A percentile compares a stretch with the other conserved stretches of the same genome.
These are phyloP conservation scores for Scaptomyza hsui DNA, from an alignment of 1,140 invertebrate species.

Conservation along the genomic window DNA sequence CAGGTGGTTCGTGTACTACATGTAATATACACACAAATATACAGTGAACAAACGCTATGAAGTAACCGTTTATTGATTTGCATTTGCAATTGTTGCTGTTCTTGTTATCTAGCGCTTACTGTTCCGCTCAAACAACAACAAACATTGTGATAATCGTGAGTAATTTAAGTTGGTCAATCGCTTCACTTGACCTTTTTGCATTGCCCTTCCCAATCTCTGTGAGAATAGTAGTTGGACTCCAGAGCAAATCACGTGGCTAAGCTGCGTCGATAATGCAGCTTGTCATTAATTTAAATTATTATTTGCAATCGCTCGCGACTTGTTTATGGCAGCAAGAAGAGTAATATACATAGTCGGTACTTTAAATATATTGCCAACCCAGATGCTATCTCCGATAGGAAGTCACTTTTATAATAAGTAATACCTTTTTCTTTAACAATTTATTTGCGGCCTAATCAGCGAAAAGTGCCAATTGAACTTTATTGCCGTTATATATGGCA, in stretches of 20 bases:
- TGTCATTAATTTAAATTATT: slow-evolving; percentile 27
- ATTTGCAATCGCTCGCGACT: slow-evolving; percentile 11
- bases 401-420: slow-evolving; percentile 31
- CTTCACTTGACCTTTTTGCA: background rate
- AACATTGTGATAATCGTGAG: background rate
- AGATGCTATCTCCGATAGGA: background rate
- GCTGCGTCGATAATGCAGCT: background rate
- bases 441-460: slow-evolving; percentile 29
- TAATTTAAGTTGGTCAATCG: background rate
- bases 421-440: slow-evolving; percentile 22
- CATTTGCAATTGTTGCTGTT: too few species aligned
- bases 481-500: background rate
- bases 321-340: slow-evolving; percentile 1
- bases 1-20: slow-evolving; percentile 20
- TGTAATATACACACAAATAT: background rate
- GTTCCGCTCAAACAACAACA: background rate
- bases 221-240: slow-evolving; percentile 17
- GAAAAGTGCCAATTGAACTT: slow-evolving; percentile 14
- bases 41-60: background rate
- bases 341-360: too few species aligned
- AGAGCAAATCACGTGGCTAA: slow-evolving; percentile 59
- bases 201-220: background rate
- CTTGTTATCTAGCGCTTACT: too few species aligned
- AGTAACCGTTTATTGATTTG: too few species aligned
- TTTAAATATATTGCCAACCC: background rate